Evolutionary conservation across 2,113 vertebrate species (phyloP).

Genomic region (Gallinago paraguaiae): DNA sequence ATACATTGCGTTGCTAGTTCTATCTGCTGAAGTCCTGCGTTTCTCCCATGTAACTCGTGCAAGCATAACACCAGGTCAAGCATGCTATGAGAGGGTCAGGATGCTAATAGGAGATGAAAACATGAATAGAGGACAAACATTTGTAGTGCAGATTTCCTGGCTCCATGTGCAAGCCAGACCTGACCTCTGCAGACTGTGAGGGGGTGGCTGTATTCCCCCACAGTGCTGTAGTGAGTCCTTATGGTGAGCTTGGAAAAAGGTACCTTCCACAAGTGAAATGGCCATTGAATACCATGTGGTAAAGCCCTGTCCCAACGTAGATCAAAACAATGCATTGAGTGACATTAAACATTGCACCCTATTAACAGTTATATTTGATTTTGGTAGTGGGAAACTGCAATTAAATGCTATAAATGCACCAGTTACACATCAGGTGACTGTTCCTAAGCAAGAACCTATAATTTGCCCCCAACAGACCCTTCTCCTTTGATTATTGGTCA

Average conservation of each 20-base stretch:
- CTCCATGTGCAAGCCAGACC: background rate
- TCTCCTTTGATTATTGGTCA: background rate
- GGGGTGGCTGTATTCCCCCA: background rate
- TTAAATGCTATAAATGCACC: background rate
- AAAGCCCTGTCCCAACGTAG: background rate
- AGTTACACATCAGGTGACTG: background rate
- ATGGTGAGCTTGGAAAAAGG: background rate
- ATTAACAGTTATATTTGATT: background rate
- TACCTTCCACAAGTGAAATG: background rate
- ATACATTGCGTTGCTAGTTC: background rate
- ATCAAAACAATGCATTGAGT: background rate
- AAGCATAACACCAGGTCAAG: conserved; percentile 2
- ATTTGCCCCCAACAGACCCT: background rate
- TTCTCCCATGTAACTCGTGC: background rate
- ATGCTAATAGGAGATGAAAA: conserved; percentile 32
- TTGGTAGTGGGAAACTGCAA: background rate
- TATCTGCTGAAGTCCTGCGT: background rate
- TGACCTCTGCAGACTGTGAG: background rate
- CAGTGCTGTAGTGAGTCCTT: background rate
- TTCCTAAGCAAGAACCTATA: background rate
- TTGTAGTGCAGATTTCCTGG: background rate
- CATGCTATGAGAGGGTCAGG: background rate
- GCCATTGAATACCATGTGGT: background rate
- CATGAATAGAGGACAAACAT: conserved; percentile 2
- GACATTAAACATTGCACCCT: background rate